These are phyloP conservation scores for Ophioninae sp. DNA, from an alignment of 2,888 invertebrate genomes.

Conservation along the genomic window DNA sequence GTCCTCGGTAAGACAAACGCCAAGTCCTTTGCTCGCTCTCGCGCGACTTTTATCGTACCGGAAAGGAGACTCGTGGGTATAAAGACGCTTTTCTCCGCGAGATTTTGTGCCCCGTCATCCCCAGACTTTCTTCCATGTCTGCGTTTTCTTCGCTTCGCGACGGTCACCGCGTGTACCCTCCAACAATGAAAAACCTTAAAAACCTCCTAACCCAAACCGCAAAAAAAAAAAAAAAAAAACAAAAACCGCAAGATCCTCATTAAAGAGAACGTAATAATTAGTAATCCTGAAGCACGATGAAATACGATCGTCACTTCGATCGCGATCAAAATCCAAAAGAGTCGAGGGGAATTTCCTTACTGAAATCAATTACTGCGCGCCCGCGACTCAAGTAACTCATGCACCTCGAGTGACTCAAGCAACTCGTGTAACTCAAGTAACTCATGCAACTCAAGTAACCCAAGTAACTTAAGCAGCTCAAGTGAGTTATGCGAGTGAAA, in stretches of 20 bases:
- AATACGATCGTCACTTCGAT: background rate
- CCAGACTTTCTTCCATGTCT: background rate
- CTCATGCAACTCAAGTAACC: no score
- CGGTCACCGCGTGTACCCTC: background rate
- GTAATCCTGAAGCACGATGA: background rate
- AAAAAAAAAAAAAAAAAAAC: background rate
- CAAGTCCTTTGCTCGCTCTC: constrained; percentile 56
- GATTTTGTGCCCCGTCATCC: background rate
- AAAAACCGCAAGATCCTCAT: background rate
- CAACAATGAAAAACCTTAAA: background rate
- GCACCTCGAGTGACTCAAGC: no score
- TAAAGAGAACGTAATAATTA: background rate
- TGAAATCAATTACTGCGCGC: no score
- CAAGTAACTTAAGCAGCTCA: no score
- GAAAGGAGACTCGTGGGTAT: constrained; percentile 13
- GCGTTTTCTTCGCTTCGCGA: background rate
- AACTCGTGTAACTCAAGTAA: no score
- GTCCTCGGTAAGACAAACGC: constrained; percentile 75
- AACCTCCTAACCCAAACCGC: background rate
- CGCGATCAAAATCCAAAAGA: no score
- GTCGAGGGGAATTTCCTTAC: no score
- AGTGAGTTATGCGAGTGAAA: no score
- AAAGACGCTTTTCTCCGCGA: constrained; percentile 20
- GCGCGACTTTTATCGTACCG: constrained; percentile 41
- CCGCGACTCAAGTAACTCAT: no score